Conservation (phyloP, 2,113 vertebrate species). For the Pygoscelis adeliae region DNA sequence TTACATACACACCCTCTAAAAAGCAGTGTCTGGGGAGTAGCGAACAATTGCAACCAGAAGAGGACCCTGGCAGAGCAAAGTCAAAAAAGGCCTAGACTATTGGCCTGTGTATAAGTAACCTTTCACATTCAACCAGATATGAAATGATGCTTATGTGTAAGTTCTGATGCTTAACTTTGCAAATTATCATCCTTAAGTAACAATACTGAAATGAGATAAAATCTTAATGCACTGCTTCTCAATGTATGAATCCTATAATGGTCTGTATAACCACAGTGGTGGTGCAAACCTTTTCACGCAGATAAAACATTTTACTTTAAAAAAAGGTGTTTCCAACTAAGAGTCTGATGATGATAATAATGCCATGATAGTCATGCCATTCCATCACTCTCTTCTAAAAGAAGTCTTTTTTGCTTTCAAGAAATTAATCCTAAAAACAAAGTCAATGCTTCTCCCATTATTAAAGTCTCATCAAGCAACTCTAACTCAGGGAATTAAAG, state of each 20-base stretch:
- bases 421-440: neutral
- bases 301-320: neutral
- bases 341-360: neutral
- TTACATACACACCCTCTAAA: neutral
- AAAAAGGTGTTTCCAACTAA: neutral
- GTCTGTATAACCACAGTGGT: neutral
- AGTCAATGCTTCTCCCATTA: fast-evolving
- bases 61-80: neutral
- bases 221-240: neutral
- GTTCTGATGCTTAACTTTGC: neutral
- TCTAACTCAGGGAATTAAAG: neutral
- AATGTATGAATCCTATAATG: fast-evolving
- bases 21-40: neutral
- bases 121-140: neutral
- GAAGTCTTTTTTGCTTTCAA: neutral
- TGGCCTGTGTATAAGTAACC: neutral
- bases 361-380: neutral
- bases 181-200: neutral
- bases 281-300: neutral
- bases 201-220: neutral
- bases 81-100: neutral
- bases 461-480: neutral
- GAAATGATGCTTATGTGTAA: neutral
- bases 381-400: neutral
- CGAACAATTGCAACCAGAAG: neutral